Conservation (phyloP, 2,113 vertebrate genomes). For the Serinus canaria region DNA sequence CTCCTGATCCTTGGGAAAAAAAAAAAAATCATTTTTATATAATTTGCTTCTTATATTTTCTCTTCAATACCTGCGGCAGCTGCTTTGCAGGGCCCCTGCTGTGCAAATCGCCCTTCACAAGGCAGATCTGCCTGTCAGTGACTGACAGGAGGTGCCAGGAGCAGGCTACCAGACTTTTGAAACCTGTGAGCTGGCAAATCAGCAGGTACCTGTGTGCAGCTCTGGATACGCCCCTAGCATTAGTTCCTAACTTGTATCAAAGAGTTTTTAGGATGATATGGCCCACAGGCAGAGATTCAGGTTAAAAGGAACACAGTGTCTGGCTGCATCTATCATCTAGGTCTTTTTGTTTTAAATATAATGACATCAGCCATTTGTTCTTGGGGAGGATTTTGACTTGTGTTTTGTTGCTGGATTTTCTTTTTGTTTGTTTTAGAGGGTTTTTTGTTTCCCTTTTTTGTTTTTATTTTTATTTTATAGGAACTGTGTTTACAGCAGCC, state of each 20-base stretch:
- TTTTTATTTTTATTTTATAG: neutral
- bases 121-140: slow-evolving; percentile 51
- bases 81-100: slow-evolving; percentile 56
- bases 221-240: slow-evolving; percentile 59
- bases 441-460: neutral
- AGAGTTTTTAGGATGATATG: slow-evolving; percentile 6
- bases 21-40: slow-evolving; percentile 31
- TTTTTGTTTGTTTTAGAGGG: neutral
- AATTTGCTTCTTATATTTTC: slow-evolving; percentile 45
- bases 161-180: slow-evolving; percentile 52
- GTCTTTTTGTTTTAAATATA: neutral
- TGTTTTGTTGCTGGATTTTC: neutral
- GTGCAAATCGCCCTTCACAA: slow-evolving; percentile 65
- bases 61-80: slow-evolving; percentile 28
- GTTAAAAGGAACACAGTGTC: slow-evolving; percentile 33
- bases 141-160: slow-evolving; percentile 64
- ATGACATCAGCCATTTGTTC: neutral
- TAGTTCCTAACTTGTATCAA: slow-evolving; percentile 58
- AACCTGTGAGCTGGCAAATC: slow-evolving; percentile 51
- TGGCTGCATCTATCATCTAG: neutral
- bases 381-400: neutral
- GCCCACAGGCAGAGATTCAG: slow-evolving; percentile 56
- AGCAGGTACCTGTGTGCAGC: slow-evolving; percentile 42
- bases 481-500: neutral
- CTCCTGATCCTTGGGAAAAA: neutral